phyloP scores from a whole-genome alignment of 2,888 invertebrate species.

The Meiosimyza decipiens region DNA sequence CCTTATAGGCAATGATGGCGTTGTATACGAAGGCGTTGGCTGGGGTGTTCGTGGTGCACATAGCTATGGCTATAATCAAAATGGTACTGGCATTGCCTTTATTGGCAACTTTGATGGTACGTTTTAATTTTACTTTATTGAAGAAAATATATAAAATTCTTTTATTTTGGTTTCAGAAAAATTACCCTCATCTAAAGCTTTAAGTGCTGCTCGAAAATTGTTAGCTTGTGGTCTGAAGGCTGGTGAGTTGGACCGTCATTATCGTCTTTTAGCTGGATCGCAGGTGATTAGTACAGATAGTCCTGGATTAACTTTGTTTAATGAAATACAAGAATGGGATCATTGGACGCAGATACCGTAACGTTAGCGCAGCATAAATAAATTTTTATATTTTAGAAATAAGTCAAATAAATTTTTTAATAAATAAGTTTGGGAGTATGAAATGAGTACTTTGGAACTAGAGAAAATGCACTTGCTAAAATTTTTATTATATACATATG shows the following conservation, averaged over 20 bases:
- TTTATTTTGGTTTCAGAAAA: constrained; percentile 57
- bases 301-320: constrained; percentile 68
- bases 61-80: constrained; percentile 71
- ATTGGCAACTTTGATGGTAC: constrained; percentile 70
- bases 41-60: constrained; percentile 74
- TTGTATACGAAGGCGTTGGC: constrained; percentile 75
- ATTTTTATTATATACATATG: no score
- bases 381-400: no score
- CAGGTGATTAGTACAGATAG: constrained; percentile 67
- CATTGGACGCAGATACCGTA: constrained; percentile 59
- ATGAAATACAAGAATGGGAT: constrained; percentile 68
- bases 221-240: constrained; percentile 66
- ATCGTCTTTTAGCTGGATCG: constrained; percentile 67
- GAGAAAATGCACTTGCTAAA: no score
- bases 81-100: constrained; percentile 73
- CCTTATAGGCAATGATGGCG: constrained; percentile 74
- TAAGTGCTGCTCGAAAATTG: constrained; percentile 65
- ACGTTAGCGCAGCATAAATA: not conserved
- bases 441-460: no score
- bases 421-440: no score
- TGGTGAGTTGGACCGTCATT: constrained; percentile 65
- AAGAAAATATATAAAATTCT: constrained; percentile 5
- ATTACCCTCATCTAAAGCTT: constrained; percentile 62
- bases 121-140: constrained; percentile 37
- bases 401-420: no score